Base-by-base conservation (phyloP, 1,140 invertebrate species). In the Penaeus chinensis region DNA sequence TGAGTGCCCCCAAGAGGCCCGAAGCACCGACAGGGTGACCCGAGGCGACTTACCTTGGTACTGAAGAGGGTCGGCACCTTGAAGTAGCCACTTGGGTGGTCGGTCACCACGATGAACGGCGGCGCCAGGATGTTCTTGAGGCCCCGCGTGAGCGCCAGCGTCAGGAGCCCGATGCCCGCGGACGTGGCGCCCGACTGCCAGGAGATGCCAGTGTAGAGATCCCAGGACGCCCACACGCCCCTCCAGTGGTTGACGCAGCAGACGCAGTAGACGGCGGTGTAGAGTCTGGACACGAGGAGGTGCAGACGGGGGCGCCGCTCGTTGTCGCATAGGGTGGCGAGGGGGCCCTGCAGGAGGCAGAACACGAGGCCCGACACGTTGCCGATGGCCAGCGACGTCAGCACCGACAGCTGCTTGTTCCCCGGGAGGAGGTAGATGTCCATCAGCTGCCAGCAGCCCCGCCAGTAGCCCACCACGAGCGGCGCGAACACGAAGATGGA, bases 401-500 rank as follows among this genome's bases (percentile, higher is more conserved):
- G 91, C 18, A 94, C 94, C 90, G 95, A 96, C 7, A 93, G 88
- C 0, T 94, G 91, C 19, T 92, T 91, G 54, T 94, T 91, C 0
- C 93, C 92, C 2, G 95, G 95, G 77, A 94, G 94, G 37, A 96
- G 93, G 91, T 95, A 95, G 54, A 94, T 91, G 88, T 95, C 95
- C 93, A 96, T 95, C 24, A 97, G 93, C 71, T 94, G 94, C 96
- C 96, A 97, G 54, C 96, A 96, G 80, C 96, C 96, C 54, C 96
- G 93, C 96, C 96, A 97, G 91, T 97, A 97, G 76, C 94, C 94
- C 16, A 97, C 96, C 3, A 97, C 96, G 18, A 95, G 94, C 16
- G 96, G 96, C 0, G 95, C 95, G 11, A 96, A 94, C 19, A 97
- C 93, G 0, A 94, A 91, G 74, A 95, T 94, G 10, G 96, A 95